A percentile compares a stretch with the other conserved stretches of the same genome.
Evolutionary conservation across 2,113 vertebrate genomes (phyloP).

Genomic region (Lagopus leucura): DNA sequence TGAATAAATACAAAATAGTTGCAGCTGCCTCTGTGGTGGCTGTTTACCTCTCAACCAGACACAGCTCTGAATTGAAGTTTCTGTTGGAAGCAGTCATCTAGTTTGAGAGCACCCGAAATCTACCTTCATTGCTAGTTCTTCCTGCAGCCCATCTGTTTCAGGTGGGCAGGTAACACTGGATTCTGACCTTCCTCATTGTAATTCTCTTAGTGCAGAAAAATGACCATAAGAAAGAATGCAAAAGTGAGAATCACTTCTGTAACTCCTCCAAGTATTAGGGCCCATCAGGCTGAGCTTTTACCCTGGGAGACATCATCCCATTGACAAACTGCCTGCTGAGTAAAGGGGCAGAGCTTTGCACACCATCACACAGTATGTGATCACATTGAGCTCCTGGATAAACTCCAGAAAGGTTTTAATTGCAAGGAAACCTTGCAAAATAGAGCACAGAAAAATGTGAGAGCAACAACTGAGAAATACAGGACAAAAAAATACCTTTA

Average conservation of each 20-base stretch:
- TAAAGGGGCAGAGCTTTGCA: neutral
- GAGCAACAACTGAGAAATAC: neutral
- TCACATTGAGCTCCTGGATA: neutral
- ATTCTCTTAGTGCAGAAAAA: neutral
- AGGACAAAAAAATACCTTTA: neutral
- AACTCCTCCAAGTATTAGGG: neutral
- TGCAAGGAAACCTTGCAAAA: neutral
- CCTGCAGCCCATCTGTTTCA: neutral
- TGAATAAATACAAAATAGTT: neutral
- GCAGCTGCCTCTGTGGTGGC: neutral
- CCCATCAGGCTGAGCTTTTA: neutral
- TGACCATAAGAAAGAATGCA: neutral
- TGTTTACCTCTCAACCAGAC: neutral
- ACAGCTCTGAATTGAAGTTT: neutral
- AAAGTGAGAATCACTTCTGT: neutral
- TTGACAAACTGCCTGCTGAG: accelerated
- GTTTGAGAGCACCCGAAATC: neutral
- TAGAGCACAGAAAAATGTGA: neutral
- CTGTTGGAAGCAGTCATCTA: neutral
- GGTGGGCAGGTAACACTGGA: neutral
- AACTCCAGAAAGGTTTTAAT: neutral
- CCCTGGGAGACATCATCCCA: neutral
- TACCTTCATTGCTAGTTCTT: neutral
- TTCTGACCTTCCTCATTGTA: neutral
- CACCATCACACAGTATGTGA: accelerated